Percentiles rank a stretch among this genome's conserved stretches.
Evolutionary conservation across 2,888 invertebrate species (phyloP).

Genomic region (Acanthosepion pharaonis): DNA sequence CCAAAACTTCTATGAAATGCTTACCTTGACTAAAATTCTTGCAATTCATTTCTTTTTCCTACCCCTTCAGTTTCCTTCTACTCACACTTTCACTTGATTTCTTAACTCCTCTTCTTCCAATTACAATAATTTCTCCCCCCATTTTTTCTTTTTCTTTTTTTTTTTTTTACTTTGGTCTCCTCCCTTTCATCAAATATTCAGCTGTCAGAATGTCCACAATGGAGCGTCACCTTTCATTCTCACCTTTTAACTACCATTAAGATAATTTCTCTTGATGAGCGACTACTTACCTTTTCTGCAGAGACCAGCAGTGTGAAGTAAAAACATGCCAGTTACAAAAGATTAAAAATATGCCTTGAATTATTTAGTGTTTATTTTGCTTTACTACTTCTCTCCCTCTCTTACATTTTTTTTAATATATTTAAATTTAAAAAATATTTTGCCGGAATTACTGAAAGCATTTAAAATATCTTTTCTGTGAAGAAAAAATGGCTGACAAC

Average conservation of each 20-base stretch:
- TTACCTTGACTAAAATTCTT: not conserved
- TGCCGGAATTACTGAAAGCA: not conserved
- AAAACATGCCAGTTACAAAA: slow-evolving; percentile 9
- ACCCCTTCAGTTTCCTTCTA: not conserved
- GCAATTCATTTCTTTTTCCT: not conserved
- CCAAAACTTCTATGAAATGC: not conserved
- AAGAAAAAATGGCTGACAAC: not conserved
- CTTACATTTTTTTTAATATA: not conserved
- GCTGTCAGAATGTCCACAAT: slow-evolving; percentile 7
- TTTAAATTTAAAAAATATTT: not conserved
- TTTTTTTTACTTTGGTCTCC: not conserved
- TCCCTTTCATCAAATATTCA: not conserved
- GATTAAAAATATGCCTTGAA: not conserved
- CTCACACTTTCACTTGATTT: not conserved
- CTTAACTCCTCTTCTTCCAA: not conserved
- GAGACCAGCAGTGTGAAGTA: not conserved
- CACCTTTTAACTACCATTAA: not conserved
- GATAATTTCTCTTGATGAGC: not conserved
- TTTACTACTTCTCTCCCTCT: not conserved
- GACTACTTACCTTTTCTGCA: not conserved
- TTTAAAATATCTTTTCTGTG: not conserved
- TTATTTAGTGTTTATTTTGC: not conserved
- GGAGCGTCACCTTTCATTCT: not conserved
- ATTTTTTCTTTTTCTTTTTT: not conserved
- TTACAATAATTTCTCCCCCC: not conserved